Conservation (phyloP, 92 coral and sea anemone species). For the Pocillopora grandis region DNA sequence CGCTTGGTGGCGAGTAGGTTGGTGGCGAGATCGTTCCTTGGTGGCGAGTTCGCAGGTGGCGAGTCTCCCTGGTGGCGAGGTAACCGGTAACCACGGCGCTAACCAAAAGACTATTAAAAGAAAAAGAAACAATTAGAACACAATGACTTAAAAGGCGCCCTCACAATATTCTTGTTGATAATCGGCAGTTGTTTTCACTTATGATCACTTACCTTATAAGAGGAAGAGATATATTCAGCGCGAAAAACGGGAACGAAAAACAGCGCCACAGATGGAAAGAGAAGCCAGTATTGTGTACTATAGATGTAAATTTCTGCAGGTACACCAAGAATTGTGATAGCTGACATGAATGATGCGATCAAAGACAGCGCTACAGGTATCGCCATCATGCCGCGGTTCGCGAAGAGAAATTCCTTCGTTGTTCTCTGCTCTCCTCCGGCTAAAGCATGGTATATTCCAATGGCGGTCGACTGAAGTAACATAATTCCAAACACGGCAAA, state of each 20-base stretch:
- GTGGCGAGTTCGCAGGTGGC: no score
- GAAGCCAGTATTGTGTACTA: constrained; percentile 95
- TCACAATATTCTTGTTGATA: not conserved
- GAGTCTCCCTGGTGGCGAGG: no score
- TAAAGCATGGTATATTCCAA: constrained; percentile 92
- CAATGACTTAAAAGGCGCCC: no score
- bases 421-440: constrained; percentile 92
- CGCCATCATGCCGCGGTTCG: constrained; percentile 95
- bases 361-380: constrained; percentile 61
- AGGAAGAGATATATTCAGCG: constrained; percentile 88
- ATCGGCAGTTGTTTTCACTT: not conserved
- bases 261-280: constrained; percentile 90
- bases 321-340: constrained; percentile 97
- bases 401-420: constrained; percentile 88
- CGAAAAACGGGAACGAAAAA: constrained; percentile 94
- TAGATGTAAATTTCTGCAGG: constrained; percentile 94
- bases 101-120: not conserved
- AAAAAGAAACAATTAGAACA: not conserved
- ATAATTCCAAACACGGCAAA: constrained; percentile 90
- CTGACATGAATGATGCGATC: constrained; percentile 98
- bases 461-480: constrained; percentile 69
- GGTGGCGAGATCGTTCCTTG: no score
- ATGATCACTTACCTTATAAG: constrained; percentile 81
- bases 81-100: no score
- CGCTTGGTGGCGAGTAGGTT: no score